These are phyloP conservation scores for Castor canadensis DNA, from an alignment of 2,113 vertebrate genomes.

Conservation along the genomic window DNA sequence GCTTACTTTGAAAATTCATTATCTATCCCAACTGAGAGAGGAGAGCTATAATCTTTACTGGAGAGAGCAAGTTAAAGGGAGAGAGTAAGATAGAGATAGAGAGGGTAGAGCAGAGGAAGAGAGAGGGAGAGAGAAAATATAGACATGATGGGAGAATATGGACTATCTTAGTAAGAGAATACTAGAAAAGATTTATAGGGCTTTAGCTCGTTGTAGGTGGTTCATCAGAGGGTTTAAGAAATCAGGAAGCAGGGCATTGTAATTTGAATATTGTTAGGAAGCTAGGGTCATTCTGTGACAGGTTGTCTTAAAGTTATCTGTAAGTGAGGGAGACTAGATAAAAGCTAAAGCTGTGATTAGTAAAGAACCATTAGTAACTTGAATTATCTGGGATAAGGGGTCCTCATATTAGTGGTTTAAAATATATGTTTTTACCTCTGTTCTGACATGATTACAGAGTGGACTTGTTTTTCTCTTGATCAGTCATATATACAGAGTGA, in stretches of 20 bases:
- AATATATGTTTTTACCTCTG: not conserved
- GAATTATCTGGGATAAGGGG: not conserved
- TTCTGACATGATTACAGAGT: not conserved
- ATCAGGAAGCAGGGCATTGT: not conserved
- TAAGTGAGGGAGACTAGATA: not conserved
- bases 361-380: not conserved
- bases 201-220: not conserved
- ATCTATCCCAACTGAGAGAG: not conserved
- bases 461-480: not conserved
- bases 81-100: not conserved
- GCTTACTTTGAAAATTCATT: not conserved
- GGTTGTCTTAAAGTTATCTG: not conserved
- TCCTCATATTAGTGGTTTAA: not conserved
- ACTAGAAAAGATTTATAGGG: not conserved
- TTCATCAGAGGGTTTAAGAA: not conserved
- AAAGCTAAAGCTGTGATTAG: not conserved
- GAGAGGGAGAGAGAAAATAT: too few relatives aligned
- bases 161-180: not conserved
- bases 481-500: not conserved
- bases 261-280: not conserved
- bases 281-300: not conserved
- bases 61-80: accelerated
- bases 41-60: not conserved
- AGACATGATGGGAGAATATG: accelerated
- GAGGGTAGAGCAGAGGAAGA: too few relatives aligned